These are phyloP conservation scores for Andrena cerasifolii DNA, from an alignment of 1,140 invertebrate genomes.

Conservation along the genomic window DNA sequence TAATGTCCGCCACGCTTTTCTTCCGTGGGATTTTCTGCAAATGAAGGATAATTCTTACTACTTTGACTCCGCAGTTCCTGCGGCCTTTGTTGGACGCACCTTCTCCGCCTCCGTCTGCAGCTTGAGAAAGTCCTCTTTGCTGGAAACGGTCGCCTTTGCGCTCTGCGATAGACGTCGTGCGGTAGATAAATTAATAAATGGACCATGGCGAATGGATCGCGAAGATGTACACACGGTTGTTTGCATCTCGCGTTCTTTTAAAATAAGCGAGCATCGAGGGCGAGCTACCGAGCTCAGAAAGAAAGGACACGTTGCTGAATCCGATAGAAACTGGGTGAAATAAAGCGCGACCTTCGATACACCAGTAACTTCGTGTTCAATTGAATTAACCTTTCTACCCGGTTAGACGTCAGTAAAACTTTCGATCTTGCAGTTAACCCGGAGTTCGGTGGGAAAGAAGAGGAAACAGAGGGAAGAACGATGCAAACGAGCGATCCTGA, in stretches of 20 bases:
- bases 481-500: slow-evolving; percentile 17
- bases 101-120: slow-evolving; percentile 67
- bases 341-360: not conserved
- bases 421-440: slow-evolving; percentile 23
- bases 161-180: slow-evolving; percentile 57
- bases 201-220: not conserved
- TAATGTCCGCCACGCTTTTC: slow-evolving; percentile 75
- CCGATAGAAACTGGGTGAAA: not conserved
- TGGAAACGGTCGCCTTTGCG: slow-evolving; percentile 45
- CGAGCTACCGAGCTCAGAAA: not conserved
- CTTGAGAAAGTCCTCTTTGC: slow-evolving; percentile 61
- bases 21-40: slow-evolving; percentile 76
- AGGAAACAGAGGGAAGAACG: not conserved
- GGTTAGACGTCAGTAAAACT: slow-evolving; percentile 10
- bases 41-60: slow-evolving; percentile 44
- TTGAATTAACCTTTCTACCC: slow-evolving; percentile 23
- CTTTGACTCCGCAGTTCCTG: not conserved
- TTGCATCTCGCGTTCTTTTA: not conserved
- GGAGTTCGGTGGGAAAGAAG: not conserved
- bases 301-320: not conserved
- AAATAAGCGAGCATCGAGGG: too few relatives aligned
- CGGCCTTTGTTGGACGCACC: slow-evolving; percentile 52
- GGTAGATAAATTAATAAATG: not conserved
- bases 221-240: not conserved
- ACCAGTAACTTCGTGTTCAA: slow-evolving; percentile 7